Evolutionary conservation across 2,888 invertebrate genomes (phyloP).

Genomic region (Oxytorus armatus): DNA sequence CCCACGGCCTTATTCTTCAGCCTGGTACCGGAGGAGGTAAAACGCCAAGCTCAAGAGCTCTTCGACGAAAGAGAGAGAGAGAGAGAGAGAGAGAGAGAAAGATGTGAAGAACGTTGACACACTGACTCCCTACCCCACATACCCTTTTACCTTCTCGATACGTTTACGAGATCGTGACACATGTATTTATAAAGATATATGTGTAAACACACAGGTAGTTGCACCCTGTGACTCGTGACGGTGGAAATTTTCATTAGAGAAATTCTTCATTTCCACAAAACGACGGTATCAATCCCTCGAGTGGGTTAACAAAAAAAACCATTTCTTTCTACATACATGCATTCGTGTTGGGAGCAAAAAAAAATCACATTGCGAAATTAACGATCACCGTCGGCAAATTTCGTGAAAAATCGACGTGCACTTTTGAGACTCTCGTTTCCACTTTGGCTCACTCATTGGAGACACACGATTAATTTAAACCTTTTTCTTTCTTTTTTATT

Average conservation of each 20-base stretch:
- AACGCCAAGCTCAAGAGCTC: slow-evolving; percentile 49
- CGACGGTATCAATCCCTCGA: neutral
- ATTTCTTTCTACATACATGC: neutral
- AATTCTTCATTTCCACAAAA: slow-evolving; percentile 33
- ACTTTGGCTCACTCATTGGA: slow-evolving; percentile 52
- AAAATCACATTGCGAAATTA: slow-evolving; percentile 2
- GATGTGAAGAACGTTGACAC: slow-evolving; percentile 83
- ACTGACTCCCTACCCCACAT: slow-evolving; percentile 85
- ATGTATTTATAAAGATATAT: neutral
- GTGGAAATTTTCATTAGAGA: slow-evolving; percentile 43
- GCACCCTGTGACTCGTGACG: neutral
- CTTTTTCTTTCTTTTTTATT: slow-evolving; percentile 5
- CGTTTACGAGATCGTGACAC: slow-evolving; percentile 41
- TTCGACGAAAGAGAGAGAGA: slow-evolving; percentile 67
- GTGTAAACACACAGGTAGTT: neutral
- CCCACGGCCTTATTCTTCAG: slow-evolving; percentile 82
- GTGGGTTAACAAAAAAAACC: neutral
- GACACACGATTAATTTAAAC: slow-evolving; percentile 34
- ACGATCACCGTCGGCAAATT: neutral
- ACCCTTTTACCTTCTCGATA: slow-evolving; percentile 82
- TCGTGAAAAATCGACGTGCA: slow-evolving; percentile 13
- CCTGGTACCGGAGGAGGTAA: slow-evolving; percentile 59
- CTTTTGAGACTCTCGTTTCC: slow-evolving; percentile 44
- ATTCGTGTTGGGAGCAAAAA: neutral
- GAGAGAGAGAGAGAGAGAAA: slow-evolving; percentile 78